Base-by-base conservation (phyloP, 2,888 invertebrate species). In the Augiades crinisus region DNA sequence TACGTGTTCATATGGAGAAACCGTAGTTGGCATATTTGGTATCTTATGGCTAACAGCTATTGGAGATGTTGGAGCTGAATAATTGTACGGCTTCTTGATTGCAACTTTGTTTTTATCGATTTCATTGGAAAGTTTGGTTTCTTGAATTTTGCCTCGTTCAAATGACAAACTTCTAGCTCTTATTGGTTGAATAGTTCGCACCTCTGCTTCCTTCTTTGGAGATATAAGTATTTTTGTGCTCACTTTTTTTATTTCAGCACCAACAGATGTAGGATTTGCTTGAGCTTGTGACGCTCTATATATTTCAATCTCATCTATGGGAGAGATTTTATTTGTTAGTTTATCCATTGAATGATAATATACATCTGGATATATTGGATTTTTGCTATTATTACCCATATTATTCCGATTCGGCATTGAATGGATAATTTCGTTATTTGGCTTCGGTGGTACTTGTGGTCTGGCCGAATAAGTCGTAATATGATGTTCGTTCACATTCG, bases 131-230 rank as follows among this genome's bases (percentile, higher is more conserved):
- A 49, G 43, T 12, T 45, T 30, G 4, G 16, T 44, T 19, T 34
- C 45, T 3, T 51, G 61, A 6, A 65, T 53, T 43, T 70, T 64
- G 22, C 67, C 65, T 56, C 73, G 78, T 50, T 81, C 77, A 53
- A 83, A 75, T 0, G 87, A 86, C 44, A 89, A 72, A 59, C 85
- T 87, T 55, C 85, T 71, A 10, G 89, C 89, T 65, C 86, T 68
- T 0, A 71, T 86, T 1, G 89, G 87, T 62, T 88, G 82, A 40
- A 86, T 81, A 14, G 78, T 86, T 40, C 87, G 67, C 5, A 89
- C 88, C 60, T 82, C 84, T 0, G 89, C 84, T 75, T 89, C 87
- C 65, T 87, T 89, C 66, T 87, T 89, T 3, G 89, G 89, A 2
- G 88, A 88, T 59, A 89, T 85, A 3, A 86, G 61, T 62, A 87